phyloP scores from a whole-genome alignment of 1,140 invertebrate species.

The Pseudoatta argentina region DNA sequence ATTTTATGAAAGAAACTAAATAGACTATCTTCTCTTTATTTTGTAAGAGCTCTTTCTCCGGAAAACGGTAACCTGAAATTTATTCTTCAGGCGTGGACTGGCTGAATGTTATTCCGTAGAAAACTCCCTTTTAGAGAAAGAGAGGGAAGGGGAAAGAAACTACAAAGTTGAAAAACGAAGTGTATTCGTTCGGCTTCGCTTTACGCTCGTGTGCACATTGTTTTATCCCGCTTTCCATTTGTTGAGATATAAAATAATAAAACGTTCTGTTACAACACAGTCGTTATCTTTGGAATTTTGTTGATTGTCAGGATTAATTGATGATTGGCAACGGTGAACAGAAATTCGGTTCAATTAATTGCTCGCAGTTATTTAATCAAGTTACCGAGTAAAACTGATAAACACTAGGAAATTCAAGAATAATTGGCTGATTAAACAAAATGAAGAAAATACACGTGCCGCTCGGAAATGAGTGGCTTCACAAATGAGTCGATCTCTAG shows the following conservation, averaged over 20 bases:
- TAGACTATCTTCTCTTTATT: conserved; percentile 37
- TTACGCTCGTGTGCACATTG: conserved; percentile 40
- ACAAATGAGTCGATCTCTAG: conserved; percentile 8
- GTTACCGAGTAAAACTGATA: not conserved
- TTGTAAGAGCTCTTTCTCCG: conserved; percentile 17
- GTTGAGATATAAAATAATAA: conserved; percentile 42
- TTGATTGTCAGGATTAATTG: conserved; percentile 8
- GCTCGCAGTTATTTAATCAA: conserved; percentile 16
- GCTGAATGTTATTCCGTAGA: conserved; percentile 42
- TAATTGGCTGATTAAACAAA: conserved; percentile 42
- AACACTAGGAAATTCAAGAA: conserved; percentile 29
- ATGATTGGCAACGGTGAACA: conserved; percentile 1
- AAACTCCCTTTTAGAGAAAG: conserved; percentile 11
- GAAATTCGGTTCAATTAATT: conserved; percentile 23
- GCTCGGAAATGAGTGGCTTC: not conserved
- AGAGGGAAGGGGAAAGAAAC: not conserved
- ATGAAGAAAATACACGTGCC: conserved; percentile 46
- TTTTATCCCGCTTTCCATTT: conserved; percentile 30
- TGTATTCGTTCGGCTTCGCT: conserved; percentile 2
- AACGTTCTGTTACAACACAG: not conserved
- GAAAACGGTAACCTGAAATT: conserved; percentile 46
- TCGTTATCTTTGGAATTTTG: conserved; percentile 22
- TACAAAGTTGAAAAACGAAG: conserved; percentile 36
- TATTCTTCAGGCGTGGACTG: conserved; percentile 47
- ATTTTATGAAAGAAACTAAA: conserved; percentile 1